Evolutionary conservation across 2,113 vertebrate species (phyloP), one percentile per base, ranked within the genome.

Genomic region (Hoplias malabaricus): DNA sequence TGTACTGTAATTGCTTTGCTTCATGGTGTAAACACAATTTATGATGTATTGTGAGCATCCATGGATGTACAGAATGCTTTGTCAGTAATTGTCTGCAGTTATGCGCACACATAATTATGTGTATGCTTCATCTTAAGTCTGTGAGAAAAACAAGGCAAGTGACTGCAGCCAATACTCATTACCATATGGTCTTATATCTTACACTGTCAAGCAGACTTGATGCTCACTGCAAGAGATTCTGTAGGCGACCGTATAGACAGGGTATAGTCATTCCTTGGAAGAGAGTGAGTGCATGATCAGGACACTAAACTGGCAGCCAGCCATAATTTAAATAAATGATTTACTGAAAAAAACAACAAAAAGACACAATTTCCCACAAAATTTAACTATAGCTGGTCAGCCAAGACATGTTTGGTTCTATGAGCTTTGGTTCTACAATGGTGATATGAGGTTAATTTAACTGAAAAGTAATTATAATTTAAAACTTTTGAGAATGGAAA

Each of bases 81-180:
- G 79, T 84, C 82, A 81, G 82, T 81, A 81, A 76, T 83, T 75
- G 57, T 73, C 73, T 53, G 59, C 73, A 75, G 40, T 56, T 80
- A 73, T 84, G 80, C 81, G 73, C 74, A 80, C 87, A 81, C 75
- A 69, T 80, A 70, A 85, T 78, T 86, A 68, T 73, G 66, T 78
- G 38, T 61, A 48, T 13, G 38, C 23, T 69, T 33, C 46, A 53
- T 61, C 25, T 33, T 59, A 31, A 74, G 68, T 13, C 66, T 38
- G 46, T 80, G 73, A 72, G 21, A 54, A 61, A 48, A 78, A 81
- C 62, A 70, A 34, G 23, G 42, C 40, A 33, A 43, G 73, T 46
- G 42, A 62, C 19, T 59, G 46, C 61, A 40, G 31, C 13, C 27
- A 66, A 59, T 72, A 8, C 25, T 19, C 14, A 14, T 19, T 5